Conservation (phyloP, 2,113 vertebrate genomes). For the Drymodes brunneopygia region DNA sequence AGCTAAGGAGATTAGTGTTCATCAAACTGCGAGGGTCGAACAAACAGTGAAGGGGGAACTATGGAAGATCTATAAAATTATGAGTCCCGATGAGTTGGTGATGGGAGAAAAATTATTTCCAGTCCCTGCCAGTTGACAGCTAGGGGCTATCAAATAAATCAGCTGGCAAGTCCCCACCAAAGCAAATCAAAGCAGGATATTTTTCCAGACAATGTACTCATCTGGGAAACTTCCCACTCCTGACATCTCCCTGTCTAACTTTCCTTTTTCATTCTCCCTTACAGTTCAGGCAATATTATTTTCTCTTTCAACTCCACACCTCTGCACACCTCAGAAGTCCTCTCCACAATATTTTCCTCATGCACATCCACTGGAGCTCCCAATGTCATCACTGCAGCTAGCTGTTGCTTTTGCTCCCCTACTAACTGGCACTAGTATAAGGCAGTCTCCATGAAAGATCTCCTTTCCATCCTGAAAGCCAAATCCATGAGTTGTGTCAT, state of each 20-base stretch:
- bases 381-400: background rate
- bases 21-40: background rate
- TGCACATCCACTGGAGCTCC: background rate
- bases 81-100: background rate
- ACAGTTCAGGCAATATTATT: background rate
- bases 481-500: background rate
- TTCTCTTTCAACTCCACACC: background rate
- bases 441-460: background rate
- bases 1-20: background rate
- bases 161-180: background rate
- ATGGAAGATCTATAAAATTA: background rate
- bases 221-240: background rate
- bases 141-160: background rate
- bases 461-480: background rate
- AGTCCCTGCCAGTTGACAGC: background rate
- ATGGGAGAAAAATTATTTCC: background rate
- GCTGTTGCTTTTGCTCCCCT: background rate
- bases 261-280: background rate
- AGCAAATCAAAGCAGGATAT: background rate
- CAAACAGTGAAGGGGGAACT: background rate
- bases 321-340: background rate
- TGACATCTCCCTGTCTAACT: background rate
- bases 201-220: background rate
- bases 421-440: background rate
- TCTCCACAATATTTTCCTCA: background rate